A percentile compares a stretch with the other conserved stretches of the same genome.
Conservation (phyloP, 2,888 invertebrate species). For the Dascillus cervinus region DNA sequence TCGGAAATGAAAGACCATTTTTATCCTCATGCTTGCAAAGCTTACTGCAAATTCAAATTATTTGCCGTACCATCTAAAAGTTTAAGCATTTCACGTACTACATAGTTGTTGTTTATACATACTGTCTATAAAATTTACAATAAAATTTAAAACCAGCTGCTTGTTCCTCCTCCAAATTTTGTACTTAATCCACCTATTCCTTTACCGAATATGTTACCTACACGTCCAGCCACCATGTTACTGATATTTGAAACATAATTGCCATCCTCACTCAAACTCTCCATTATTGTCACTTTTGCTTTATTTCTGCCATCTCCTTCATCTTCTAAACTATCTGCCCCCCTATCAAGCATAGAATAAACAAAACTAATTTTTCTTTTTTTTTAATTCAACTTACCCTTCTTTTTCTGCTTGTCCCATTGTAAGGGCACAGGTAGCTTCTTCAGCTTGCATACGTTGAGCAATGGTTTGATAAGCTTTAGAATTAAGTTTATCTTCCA, state of each 20-base stretch:
- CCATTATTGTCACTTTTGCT: conserved; percentile 53
- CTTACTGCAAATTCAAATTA: too few relatives aligned
- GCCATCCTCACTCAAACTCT: conserved; percentile 60
- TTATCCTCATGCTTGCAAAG: too few relatives aligned
- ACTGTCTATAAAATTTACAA: too few relatives aligned
- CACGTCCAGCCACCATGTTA: conserved; percentile 78
- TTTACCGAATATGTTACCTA: conserved; percentile 85
- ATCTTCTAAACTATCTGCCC: conserved; percentile 44
- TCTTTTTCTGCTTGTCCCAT: conserved; percentile 67
- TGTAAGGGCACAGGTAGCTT: conserved; percentile 85
- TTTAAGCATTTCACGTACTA: too few relatives aligned
- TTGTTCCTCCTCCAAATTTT: conserved; percentile 76
- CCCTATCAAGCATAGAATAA: conserved; percentile 22
- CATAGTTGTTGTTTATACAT: too few relatives aligned
- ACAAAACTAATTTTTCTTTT: too few relatives aligned
- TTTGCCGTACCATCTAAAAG: too few relatives aligned
- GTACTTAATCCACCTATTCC: conserved; percentile 85
- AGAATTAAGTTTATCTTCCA: conserved; percentile 93
- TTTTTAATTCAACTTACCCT: conserved; percentile 28
- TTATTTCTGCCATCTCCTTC: conserved; percentile 54
- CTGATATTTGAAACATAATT: conserved; percentile 72
- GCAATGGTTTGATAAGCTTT: conserved; percentile 91
- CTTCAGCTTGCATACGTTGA: conserved; percentile 93
- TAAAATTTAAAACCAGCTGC: conserved; percentile 88
- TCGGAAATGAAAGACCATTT: too few relatives aligned